phyloP scores from a whole-genome alignment of 2,797 vertebrate genomes.

The Smutsia temminckii region DNA sequence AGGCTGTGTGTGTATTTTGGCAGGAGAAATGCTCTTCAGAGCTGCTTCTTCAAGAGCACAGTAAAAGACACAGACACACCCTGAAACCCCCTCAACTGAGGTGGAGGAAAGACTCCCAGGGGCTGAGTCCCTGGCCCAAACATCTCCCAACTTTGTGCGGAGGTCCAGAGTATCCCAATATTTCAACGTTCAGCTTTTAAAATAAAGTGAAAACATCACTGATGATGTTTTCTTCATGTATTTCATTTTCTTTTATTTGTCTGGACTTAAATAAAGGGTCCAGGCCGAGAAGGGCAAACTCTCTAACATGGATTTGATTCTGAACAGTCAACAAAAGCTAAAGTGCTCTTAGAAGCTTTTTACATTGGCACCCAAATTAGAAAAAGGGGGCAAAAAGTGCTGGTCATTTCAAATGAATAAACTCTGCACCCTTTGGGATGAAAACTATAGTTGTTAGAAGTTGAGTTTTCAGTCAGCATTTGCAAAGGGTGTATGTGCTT shows the following conservation, averaged over 20 bases:
- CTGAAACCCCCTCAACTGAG: conserved; percentile 61
- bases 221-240: neutral
- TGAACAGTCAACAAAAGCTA: conserved; percentile 37
- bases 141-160: neutral
- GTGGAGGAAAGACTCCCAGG: conserved; percentile 67
- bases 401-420: neutral
- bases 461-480: neutral
- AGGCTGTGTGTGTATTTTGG: conserved; percentile 87
- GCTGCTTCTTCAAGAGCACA: conserved; percentile 74
- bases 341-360: neutral
- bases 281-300: neutral
- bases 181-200: neutral
- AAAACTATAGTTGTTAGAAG: conserved; percentile 41
- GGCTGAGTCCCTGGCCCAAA: neutral
- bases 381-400: neutral
- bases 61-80: conserved; percentile 57
- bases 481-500: conserved; percentile 41
- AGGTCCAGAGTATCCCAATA: neutral
- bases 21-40: conserved; percentile 86
- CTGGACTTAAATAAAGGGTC: conserved; percentile 46
- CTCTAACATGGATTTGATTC: neutral
- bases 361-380: neutral
- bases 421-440: neutral
- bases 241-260: conserved; percentile 64
- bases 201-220: neutral